These are phyloP conservation scores for Notechis scutatus DNA, from an alignment of 2,113 vertebrate genomes.

Conservation along the genomic window DNA sequence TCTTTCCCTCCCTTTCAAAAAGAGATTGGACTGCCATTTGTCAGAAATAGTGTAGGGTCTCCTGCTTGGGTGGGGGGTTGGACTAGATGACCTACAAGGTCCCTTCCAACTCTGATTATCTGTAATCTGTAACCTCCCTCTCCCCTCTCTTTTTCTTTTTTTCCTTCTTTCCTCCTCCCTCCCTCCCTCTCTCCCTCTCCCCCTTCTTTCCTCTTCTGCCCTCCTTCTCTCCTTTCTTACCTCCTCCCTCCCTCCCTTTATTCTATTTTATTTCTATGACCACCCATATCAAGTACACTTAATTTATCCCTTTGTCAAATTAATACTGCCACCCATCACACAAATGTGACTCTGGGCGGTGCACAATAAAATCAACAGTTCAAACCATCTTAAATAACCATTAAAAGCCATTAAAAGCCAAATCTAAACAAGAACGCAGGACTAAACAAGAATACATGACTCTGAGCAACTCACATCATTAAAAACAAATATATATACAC, in stretches of 20 bases:
- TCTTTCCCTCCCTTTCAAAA: too few relatives aligned
- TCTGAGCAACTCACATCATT: background rate
- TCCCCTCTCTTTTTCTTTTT: background rate
- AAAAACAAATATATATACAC: background rate
- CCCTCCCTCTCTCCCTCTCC: background rate
- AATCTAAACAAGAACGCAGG: background rate
- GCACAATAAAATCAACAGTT: background rate
- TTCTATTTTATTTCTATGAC: background rate
- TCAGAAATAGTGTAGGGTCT: too few relatives aligned
- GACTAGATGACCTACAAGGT: too few relatives aligned
- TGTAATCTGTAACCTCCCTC: too few relatives aligned
- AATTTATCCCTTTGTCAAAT: background rate
- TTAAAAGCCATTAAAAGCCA: background rate
- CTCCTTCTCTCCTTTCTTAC: background rate
- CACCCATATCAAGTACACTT: background rate
- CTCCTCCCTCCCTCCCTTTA: background rate
- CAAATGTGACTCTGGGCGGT: background rate
- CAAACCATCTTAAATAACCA: background rate
- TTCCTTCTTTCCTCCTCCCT: too few relatives aligned
- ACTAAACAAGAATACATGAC: background rate
- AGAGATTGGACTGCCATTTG: too few relatives aligned
- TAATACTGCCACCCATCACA: background rate
- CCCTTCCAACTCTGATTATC: too few relatives aligned
- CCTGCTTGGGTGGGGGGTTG: too few relatives aligned
- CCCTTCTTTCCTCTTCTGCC: background rate